Evolutionary conservation across 2,113 vertebrate species (phyloP), one percentile per base, ranked within the genome.

Genomic region (Lophura nycthemera): DNA sequence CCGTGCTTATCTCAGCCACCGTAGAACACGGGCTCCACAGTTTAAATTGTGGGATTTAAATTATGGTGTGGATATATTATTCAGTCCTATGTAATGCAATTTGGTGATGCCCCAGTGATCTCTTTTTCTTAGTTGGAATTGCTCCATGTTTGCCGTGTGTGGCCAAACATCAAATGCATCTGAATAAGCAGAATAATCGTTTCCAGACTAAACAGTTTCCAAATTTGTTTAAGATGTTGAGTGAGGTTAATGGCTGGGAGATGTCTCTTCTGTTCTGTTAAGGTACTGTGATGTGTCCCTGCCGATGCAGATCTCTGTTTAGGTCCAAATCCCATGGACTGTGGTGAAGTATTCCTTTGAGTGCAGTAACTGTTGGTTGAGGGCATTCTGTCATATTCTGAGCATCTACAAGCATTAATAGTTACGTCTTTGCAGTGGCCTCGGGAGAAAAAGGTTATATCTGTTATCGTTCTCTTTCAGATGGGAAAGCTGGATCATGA

Each of bases 201-300:
- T 95, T 86, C 73, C 94, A 97, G 95, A 95, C 93, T 91, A 96
- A 97, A 95, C 86, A 90, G 27, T 4, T 48, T 86, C 72, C 12
- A 42, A 8, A 59, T 77, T 78, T 93, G 72, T 95, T 95, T 95
- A 81, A 81, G 71, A 40, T 64, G 45, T 30, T 81, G 83, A 91
- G 80, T 29, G 36, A 65, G 38, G 36, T 87, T 82, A 61, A 11
- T 74, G 34, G 27, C 38, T 56, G 29, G 45, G 69, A 88, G 82
- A 59, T 66, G 42, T 47, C 74, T 65, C 8, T 52, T 79, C 47
- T 56, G 30, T 74, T 64, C 89, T 45, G 70, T 70, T 15, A 56
- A 89, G 56, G 60, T 74, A 20, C 16, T 3, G 1, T 1, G 6
- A n/a, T 70, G 15, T 48, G 48, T 42, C 36, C 19, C 34, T 93